A percentile compares a stretch with the other conserved stretches of the same genome.
These are phyloP conservation scores for Atherinosoma microstoma DNA, from an alignment of 2,797 vertebrate species.

Conservation along the genomic window DNA sequence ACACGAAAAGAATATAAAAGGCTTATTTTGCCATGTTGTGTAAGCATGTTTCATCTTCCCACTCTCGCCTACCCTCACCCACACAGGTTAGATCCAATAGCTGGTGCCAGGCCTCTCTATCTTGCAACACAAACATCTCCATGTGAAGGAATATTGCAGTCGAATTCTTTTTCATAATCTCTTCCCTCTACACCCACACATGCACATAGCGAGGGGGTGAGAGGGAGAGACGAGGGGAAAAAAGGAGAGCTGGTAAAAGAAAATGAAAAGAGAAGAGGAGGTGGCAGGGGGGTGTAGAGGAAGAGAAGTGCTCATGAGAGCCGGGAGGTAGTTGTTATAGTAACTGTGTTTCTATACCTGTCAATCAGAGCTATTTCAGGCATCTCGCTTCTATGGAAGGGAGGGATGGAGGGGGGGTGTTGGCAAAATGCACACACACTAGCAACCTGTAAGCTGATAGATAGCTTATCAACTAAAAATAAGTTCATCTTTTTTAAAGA, in stretches of 20 bases:
- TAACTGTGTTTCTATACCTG: constrained; percentile 80
- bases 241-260: constrained; percentile 55
- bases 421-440: constrained; percentile 34
- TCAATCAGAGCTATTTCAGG: constrained; percentile 81
- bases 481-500: constrained; percentile 42
- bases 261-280: constrained; percentile 57
- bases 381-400: constrained; percentile 59
- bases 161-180: constrained; percentile 76
- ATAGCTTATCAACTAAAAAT: constrained; percentile 51
- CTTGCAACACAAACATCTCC: constrained; percentile 73
- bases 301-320: constrained; percentile 64
- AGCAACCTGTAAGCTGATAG: constrained; percentile 41
- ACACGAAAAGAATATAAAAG: constrained; percentile 68
- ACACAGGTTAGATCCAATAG: constrained; percentile 77
- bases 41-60: constrained; percentile 80
- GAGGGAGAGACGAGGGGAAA: constrained; percentile 48
- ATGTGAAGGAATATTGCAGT: constrained; percentile 76
- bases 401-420: neutral
- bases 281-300: constrained; percentile 28
- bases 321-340: constrained; percentile 82
- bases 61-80: constrained; percentile 74
- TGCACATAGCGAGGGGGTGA: constrained; percentile 62
- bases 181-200: constrained; percentile 73
- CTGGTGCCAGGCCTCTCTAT: constrained; percentile 69
- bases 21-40: constrained; percentile 73